Percentiles rank a stretch among this genome's conserved stretches.
Conservation (phyloP, 2,888 invertebrate genomes). For the Acheta domesticus region DNA sequence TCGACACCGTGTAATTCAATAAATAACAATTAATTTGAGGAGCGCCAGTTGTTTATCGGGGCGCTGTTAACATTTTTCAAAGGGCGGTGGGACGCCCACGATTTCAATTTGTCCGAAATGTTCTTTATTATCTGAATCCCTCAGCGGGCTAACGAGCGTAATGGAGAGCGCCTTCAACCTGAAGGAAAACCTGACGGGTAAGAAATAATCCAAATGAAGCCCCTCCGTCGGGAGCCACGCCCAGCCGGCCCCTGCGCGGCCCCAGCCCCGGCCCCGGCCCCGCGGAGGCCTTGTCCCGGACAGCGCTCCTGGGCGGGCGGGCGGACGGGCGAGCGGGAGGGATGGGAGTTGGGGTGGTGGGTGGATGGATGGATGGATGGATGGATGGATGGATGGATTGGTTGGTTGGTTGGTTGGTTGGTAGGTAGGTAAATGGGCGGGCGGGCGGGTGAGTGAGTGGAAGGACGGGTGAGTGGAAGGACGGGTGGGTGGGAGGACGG, state of each 20-base stretch:
- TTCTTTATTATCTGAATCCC: background rate
- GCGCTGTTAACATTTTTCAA: constrained; percentile 5
- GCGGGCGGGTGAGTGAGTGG: no score
- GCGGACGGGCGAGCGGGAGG: no score
- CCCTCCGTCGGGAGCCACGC: constrained; percentile 24
- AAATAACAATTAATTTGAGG: background rate
- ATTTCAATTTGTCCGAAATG: constrained; percentile 18
- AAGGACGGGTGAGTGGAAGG: no score
- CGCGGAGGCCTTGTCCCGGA: no score
- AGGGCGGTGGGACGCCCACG: background rate
- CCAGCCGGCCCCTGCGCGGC: constrained; percentile 20
- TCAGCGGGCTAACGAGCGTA: background rate
- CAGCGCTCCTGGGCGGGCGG: no score
- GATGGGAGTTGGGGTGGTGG: no score
- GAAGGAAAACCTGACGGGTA: constrained; percentile 22
- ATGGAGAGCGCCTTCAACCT: background rate
- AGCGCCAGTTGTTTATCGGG: background rate
- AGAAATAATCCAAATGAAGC: constrained; percentile 22
- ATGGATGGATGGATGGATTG: fast-evolving
- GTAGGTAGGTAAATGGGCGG: no score
- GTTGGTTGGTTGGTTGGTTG: no score
- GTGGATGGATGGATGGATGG: no score
- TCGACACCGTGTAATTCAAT: constrained; percentile 18
- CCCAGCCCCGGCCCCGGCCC: background rate
- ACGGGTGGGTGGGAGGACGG: no score